Percentiles rank a stretch among this genome's conserved stretches.
These are phyloP conservation scores for Hanleya hanleyi DNA, from an alignment of 2,888 invertebrate species.

Conservation along the genomic window DNA sequence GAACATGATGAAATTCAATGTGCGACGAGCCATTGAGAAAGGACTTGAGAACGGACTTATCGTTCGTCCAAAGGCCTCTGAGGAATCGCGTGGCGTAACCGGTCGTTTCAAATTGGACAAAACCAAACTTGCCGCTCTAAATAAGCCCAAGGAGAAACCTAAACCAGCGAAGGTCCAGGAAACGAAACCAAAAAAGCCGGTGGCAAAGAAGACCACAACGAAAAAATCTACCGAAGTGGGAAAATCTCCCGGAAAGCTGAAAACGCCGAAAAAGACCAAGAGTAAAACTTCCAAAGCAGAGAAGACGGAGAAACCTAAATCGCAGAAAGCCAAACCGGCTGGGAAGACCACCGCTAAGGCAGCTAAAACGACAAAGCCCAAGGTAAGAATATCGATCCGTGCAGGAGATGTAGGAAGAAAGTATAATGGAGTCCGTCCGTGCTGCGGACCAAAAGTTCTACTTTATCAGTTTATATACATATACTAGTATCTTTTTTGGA, in stretches of 20 bases:
- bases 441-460: too few relatives aligned
- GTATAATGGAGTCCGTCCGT: too few relatives aligned
- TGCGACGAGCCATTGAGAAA: conserved; percentile 27
- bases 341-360: not conserved
- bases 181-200: not conserved
- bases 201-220: not conserved
- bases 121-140: conserved; percentile 17
- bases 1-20: conserved; percentile 13
- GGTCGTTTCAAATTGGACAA: conserved; percentile 28
- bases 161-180: conserved; percentile 17
- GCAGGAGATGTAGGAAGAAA: too few relatives aligned
- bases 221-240: not conserved
- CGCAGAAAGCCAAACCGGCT: too few relatives aligned
- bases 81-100: conserved; percentile 18
- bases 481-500: too few relatives aligned
- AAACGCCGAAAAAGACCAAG: conserved; percentile 15
- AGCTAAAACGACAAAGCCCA: not conserved
- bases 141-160: conserved; percentile 4
- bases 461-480: too few relatives aligned
- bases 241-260: not conserved
- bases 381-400: too few relatives aligned
- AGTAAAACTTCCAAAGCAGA: not conserved
- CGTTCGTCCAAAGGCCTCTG: conserved; percentile 21
- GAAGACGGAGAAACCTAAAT: not conserved
- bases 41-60: conserved; percentile 24